Evolutionary conservation across 1,140 invertebrate species (phyloP), one percentile per base, ranked within the genome.

Genomic region (Euborellia annulipes): DNA sequence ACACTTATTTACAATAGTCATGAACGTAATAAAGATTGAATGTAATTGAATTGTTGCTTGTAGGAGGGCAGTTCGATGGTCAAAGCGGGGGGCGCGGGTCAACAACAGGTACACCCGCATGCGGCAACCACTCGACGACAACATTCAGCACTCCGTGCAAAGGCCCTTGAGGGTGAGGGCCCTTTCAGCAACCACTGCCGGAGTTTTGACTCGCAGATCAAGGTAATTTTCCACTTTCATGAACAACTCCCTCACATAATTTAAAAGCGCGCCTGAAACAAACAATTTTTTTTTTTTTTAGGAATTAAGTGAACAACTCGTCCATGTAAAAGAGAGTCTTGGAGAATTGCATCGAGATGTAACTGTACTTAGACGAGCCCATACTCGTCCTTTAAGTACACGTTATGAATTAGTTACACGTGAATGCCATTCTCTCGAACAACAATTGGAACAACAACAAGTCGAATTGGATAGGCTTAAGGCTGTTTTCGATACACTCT

Each of bases 151-250:
- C 50, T 64, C 30, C 66, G 65, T 53, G 57, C 57, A 27, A 71
- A 69, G 56, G 55, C 58, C 13, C 52, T 67, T 6, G 65, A 69
- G 36, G 67, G 67, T 8, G 68, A 72, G 18, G 74, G 72, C 1
- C 72, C 73, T 8, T 79, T 81, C 54, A 69, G 73, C 3, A 72
- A 71, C 46, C 77, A 79, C 55, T 79, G 77, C 53, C 64, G 72
- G 22, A 69, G 68, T 9, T 79, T 79, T 54, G 76, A 76, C 49
- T 65, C 66, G 11, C 75, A 77, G 51, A 64, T 78, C 14, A 72
- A 68, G 45, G 70, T 71, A 48, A 52, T n/a, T 36, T 17, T 13
- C 9, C 27, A 8, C 23, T 27, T 11, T 27, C 23, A 11, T 27
- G 23, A 27, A 27, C 11, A 27, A 27, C 23, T 4, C 23, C 23